A percentile compares a stretch with the other conserved stretches of the same genome.
These are phyloP conservation scores for Champsocephalus gunnari DNA, from an alignment of 2,797 vertebrate species.

Conservation along the genomic window DNA sequence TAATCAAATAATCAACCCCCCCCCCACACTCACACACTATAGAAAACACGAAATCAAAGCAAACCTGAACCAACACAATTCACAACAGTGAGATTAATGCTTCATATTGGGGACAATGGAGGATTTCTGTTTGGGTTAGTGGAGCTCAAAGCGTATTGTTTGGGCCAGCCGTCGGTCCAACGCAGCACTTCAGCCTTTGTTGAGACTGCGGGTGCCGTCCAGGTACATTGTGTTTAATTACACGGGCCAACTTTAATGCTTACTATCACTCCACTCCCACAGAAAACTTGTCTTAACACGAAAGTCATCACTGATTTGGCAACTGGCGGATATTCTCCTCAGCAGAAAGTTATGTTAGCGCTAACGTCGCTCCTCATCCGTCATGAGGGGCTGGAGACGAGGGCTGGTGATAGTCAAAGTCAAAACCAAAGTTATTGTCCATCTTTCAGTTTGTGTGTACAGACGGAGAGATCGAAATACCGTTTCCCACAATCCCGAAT, in stretches of 20 bases:
- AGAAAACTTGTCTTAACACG: slow-evolving; percentile 61
- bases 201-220: slow-evolving; percentile 50
- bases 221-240: slow-evolving; percentile 52
- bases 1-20: slow-evolving; percentile 19
- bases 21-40: slow-evolving; percentile 2
- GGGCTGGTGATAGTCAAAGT: neutral
- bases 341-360: slow-evolving; percentile 33
- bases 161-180: slow-evolving; percentile 17
- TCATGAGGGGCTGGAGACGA: slow-evolving; percentile 17
- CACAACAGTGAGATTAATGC: slow-evolving; percentile 12
- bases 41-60: slow-evolving; percentile 56
- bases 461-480: no score
- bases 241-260: slow-evolving; percentile 42
- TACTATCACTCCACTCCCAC: slow-evolving; percentile 52
- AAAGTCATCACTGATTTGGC: slow-evolving; percentile 55
- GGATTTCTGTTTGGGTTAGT: slow-evolving; percentile 7
- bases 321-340: slow-evolving; percentile 35
- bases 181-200: slow-evolving; percentile 32
- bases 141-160: neutral
- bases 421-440: no score
- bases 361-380: slow-evolving; percentile 32
- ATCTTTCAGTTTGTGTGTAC: no score
- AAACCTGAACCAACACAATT: slow-evolving; percentile 42
- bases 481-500: no score
- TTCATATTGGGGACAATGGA: slow-evolving; percentile 12